phyloP scores from a whole-genome alignment of 30 jellyfish, hydroid and myxozoan genomes.

The Pseudorhiza aurosa region DNA sequence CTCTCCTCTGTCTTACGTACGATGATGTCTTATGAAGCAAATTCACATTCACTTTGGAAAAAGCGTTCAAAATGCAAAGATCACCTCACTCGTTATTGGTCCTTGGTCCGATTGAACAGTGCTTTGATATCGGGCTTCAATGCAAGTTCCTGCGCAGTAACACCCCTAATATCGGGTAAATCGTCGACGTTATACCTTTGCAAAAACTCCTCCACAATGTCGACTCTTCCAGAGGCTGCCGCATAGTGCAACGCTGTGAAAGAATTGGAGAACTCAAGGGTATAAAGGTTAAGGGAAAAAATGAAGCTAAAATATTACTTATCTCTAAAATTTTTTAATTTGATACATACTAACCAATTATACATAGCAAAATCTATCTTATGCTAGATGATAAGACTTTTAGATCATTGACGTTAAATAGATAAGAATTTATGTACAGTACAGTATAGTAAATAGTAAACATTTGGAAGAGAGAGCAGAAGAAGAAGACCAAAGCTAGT shows the following conservation, averaged over 20 bases:
- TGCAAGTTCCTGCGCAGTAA: slow-evolving; percentile 52
- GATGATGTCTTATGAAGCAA: too few relatives aligned
- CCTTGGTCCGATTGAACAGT: slow-evolving; percentile 17
- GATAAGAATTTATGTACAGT: too few relatives aligned
- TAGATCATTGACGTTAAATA: too few relatives aligned
- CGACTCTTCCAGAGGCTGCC: slow-evolving; percentile 64
- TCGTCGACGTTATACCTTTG: slow-evolving; percentile 4
- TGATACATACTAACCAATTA: too few relatives aligned
- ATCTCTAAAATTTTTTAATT: background rate
- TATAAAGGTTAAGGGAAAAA: background rate
- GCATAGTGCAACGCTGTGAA: slow-evolving; percentile 80
- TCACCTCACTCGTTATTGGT: slow-evolving; percentile 1
- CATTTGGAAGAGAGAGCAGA: too few relatives aligned
- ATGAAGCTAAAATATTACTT: background rate
- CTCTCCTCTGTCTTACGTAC: too few relatives aligned
- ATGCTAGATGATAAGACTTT: too few relatives aligned
- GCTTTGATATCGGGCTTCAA: slow-evolving; percentile 24
- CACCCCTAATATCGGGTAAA: slow-evolving; percentile 17
- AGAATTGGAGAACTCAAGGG: background rate
- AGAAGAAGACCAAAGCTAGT: too few relatives aligned
- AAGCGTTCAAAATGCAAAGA: background rate
- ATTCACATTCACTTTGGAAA: too few relatives aligned
- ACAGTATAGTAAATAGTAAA: too few relatives aligned
- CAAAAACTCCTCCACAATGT: slow-evolving; percentile 44
- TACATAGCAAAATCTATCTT: too few relatives aligned